Conservation (phyloP, 2,888 invertebrate species). For the Thymelicus acteon region DNA sequence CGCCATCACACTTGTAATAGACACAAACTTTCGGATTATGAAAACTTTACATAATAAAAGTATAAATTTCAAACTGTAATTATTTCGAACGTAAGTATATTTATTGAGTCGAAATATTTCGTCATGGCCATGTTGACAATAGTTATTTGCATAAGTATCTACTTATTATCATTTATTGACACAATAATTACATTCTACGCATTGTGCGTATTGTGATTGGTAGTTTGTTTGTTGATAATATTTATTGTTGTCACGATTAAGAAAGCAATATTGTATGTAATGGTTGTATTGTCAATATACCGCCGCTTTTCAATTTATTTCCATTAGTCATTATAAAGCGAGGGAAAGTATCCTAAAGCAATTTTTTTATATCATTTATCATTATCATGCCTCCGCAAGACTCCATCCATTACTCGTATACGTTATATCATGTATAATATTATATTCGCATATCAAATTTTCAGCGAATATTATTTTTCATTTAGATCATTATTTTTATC, state of each 20-base stretch:
- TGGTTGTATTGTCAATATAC: conserved; percentile 6
- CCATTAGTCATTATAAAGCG: conserved; percentile 33
- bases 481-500: conserved; percentile 12
- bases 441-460: conserved; percentile 36
- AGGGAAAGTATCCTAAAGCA: conserved; percentile 29
- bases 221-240: conserved; percentile 15
- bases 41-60: background rate
- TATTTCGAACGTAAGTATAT: background rate
- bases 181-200: conserved; percentile 18
- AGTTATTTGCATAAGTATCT: conserved; percentile 16
- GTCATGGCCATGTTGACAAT: conserved; percentile 8
- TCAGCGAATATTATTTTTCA: conserved; percentile 18
- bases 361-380: conserved; percentile 32
- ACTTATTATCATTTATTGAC: conserved; percentile 15
- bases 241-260: conserved; percentile 25
- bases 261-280: conserved; percentile 27
- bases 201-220: conserved; percentile 4
- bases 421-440: conserved; percentile 31
- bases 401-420: conserved; percentile 33
- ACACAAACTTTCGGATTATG: background rate
- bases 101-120: background rate
- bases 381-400: conserved; percentile 32
- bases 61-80: background rate
- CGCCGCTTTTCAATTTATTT: conserved; percentile 29
- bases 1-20: too few relatives aligned